A percentile compares a stretch with the other conserved stretches of the same genome.
Conservation (phyloP, 2,888 invertebrate genomes). For the Caenorhabditis doughertyi region DNA sequence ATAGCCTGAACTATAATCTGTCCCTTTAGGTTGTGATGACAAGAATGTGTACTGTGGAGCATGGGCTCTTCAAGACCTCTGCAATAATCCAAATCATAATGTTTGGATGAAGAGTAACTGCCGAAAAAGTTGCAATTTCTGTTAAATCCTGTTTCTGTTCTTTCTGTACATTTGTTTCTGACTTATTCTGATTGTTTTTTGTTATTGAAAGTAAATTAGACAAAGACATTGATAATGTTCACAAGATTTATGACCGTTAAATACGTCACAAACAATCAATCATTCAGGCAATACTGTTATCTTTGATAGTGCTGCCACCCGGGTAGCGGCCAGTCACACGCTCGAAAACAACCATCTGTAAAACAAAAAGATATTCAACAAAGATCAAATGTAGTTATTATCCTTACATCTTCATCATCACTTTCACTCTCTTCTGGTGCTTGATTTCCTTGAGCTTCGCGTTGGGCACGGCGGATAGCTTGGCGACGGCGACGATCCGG, state of each 20-base stretch:
- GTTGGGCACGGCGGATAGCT: conserved; percentile 31
- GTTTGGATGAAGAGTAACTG: conserved; percentile 79
- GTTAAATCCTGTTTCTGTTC: conserved; percentile 76
- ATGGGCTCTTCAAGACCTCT: conserved; percentile 77
- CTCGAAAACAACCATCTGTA: conserved; percentile 63
- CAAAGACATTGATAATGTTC: conserved; percentile 33
- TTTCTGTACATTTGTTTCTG: conserved; percentile 11
- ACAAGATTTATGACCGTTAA: conserved; percentile 49
- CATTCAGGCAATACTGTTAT: conserved; percentile 58
- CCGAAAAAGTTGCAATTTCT: conserved; percentile 78
- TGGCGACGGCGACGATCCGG: conserved; percentile 55
- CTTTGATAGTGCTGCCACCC: conserved; percentile 59
- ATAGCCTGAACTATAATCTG: background rate
- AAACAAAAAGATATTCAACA: background rate
- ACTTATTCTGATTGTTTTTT: conserved; percentile 64
- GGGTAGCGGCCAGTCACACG: conserved; percentile 59
- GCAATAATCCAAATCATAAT: conserved; percentile 70
- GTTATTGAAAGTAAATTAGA: conserved; percentile 12
- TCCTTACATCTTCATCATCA: conserved; percentile 60
- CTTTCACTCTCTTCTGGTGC: conserved; percentile 37
- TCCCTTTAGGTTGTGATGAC: conserved; percentile 75
- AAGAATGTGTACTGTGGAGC: conserved; percentile 81
- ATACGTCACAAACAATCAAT: conserved; percentile 10
- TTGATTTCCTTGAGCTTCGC: background rate
- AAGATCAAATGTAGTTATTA: background rate